Evolutionary conservation across 2,888 invertebrate species (phyloP), one percentile per base, ranked within the genome.

Genomic region (Troglohyphantes excavatus): DNA sequence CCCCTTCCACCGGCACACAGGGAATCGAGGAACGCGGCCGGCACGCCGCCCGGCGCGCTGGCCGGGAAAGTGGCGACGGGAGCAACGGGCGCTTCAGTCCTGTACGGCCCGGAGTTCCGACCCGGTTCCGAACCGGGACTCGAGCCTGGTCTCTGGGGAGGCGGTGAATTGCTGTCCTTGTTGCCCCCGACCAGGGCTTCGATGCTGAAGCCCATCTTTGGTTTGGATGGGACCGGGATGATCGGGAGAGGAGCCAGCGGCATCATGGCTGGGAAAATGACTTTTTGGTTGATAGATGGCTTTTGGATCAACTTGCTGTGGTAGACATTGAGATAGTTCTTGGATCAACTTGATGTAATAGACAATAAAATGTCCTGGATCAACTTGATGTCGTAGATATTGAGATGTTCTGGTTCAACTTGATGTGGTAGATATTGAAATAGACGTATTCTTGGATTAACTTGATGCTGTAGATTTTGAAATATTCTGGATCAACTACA

Each of bases 231-330:
- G 95, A 97, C 96, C 94, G 97, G 96, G 94, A 96, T 96, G 94
- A 97, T 96, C 95, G 97, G 97, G 94, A 97, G 97, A 95, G 97
- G 97, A 95, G 97, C 97, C 95, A 97, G 96, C 95, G 97, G 97
- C 97, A 97, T 97, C 97, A 97, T 97, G 73, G 85, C 73, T 63
- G 65, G 33, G 46, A 27, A 11, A 29, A 43, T 33, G 33, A 33
- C 9, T 33, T 3, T 39, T 53, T 53, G n/a, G 53, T 17, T 72
- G 76, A 6, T 46, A n/a, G 76, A 0, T 61, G 23, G 23, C 17
- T 61, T 7, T 2, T 11, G n/a, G 65, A 13, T 23, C 11, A 27
- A 21, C 17, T 39, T 23, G 72, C 11, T 23, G 46, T 19, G 39
- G 39, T 21, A 19, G 39, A 17, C 33, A 39, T 27, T 26, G 9